Conservation (phyloP, 2,113 vertebrate genomes). For the Rhea pennata region DNA sequence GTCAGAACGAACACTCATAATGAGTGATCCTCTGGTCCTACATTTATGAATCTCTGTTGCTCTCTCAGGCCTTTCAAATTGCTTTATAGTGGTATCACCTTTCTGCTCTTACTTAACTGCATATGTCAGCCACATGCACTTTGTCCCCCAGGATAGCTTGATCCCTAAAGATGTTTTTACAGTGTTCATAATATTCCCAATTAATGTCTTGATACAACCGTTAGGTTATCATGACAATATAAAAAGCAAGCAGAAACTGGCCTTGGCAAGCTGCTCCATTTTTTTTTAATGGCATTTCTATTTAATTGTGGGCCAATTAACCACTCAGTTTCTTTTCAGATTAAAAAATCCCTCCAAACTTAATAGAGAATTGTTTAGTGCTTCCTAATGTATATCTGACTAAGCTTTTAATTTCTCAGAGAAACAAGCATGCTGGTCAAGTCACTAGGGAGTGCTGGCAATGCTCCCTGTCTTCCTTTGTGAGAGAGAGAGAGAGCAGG, state of each 20-base stretch:
- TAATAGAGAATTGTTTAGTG: slow-evolving; percentile 65
- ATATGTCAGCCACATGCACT: neutral
- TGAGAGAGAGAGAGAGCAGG: neutral
- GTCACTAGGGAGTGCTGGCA: slow-evolving; percentile 9
- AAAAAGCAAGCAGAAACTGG: slow-evolving; percentile 38
- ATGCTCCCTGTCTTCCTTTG: neutral
- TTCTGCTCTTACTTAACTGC: slow-evolving; percentile 3
- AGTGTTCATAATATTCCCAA: slow-evolving; percentile 6
- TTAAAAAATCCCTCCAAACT: slow-evolving; percentile 46
- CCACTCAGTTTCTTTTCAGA: slow-evolving; percentile 58
- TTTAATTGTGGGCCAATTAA: slow-evolving; percentile 70
- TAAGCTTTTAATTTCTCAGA: slow-evolving; percentile 66
- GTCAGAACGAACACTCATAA: neutral
- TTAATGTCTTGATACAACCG: slow-evolving; percentile 24
- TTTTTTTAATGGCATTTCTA: slow-evolving; percentile 49
- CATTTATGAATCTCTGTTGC: neutral
- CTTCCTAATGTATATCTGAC: slow-evolving; percentile 58
- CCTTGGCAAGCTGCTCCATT: slow-evolving; percentile 41
- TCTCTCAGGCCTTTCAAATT: slow-evolving; percentile 9
- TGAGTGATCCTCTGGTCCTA: neutral
- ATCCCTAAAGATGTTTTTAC: slow-evolving; percentile 12
- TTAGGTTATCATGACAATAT: slow-evolving; percentile 11
- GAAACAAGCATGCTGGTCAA: slow-evolving; percentile 43
- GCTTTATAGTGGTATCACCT: neutral
- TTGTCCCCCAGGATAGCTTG: neutral